Evolutionary conservation across 2,113 vertebrate genomes (phyloP), one percentile per base, ranked within the genome.

Genomic region (Dryoscopus gambensis): DNA sequence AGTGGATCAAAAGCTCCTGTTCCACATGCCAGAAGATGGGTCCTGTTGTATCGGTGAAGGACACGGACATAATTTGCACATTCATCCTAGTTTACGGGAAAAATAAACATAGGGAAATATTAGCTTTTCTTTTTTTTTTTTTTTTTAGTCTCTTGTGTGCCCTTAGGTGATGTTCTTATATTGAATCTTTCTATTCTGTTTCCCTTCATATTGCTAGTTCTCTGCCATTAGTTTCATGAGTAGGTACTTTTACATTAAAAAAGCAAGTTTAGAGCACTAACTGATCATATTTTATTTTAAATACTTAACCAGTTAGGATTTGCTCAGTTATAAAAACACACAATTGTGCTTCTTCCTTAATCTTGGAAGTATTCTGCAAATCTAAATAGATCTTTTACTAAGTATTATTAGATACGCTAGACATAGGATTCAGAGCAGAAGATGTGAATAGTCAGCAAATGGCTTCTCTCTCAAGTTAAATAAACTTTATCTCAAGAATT

Each of bases 31-130:
- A 99, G 96, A 57, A 99, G 98, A 71, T 99, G 99, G 2, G 99
- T 99, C 83, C 98, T 98, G 95, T 99, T 99, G 97, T 98, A 99
- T 62, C 98, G 98, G 64, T 99, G 99, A 88, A 99, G 97, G 82
- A 99, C 98, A 82, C 99, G 99, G 82, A 99, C 97, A 81, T 98
- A 99, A 97, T 99, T 99, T 84, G 99, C 99, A 97, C 99, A 99
- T 96, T 99, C 99, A 42, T 97, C 97, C 99, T 99, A 93, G 65
- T 94, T 96, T 62, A 37, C 1, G 5, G 23, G 3, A 78, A 89
- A 92, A 46, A 78, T 2, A 76, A 57, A 24, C 5, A 87, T 0
- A 18, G 11, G 7, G n/a, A n/a, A 88, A 91, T 40, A 50, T 78
- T 44, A 40, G 2, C 7, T 28, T 46, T 50, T 46, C 10, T 18